These are phyloP conservation scores for Oryzias woworae DNA, from an alignment of 2,113 vertebrate species.

Conservation along the genomic window DNA sequence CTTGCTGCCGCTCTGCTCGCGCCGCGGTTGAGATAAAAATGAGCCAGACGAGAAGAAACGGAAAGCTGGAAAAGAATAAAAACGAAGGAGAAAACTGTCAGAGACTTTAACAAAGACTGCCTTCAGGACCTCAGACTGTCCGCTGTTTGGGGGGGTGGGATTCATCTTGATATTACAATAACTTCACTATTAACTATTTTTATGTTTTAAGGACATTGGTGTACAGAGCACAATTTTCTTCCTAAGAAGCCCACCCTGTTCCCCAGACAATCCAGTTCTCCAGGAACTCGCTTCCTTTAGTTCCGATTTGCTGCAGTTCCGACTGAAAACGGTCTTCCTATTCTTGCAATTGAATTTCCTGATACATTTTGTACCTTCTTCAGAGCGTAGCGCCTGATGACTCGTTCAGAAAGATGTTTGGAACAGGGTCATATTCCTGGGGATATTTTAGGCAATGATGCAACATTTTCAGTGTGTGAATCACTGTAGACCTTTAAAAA, in stretches of 20 bases:
- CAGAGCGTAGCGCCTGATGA: conserved; percentile 23
- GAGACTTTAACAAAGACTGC: conserved; percentile 72
- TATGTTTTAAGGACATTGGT: conserved; percentile 71
- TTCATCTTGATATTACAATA: conserved; percentile 77
- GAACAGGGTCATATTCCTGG: conserved; percentile 41
- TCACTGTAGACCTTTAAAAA: conserved; percentile 26
- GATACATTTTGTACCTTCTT: conserved; percentile 46
- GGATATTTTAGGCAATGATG: conserved; percentile 16
- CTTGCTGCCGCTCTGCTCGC: conserved; percentile 66
- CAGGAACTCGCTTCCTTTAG: conserved; percentile 33
- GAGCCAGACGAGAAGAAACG: conserved; percentile 30
- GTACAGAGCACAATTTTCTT: conserved; percentile 64
- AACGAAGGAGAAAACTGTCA: conserved; percentile 67
- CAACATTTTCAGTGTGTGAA: conserved; percentile 37
- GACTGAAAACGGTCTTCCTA: conserved; percentile 51
- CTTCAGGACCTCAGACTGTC: conserved; percentile 75
- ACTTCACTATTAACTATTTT: conserved; percentile 76
- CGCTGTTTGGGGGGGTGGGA: conserved; percentile 45
- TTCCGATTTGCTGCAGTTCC: conserved; percentile 44
- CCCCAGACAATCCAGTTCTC: conserved; percentile 28
- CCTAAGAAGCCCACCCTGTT: conserved; percentile 34
- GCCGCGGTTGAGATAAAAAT: conserved; percentile 74
- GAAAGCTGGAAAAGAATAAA: conserved; percentile 46
- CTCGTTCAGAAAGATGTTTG: not conserved
- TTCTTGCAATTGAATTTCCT: conserved; percentile 38